Base-by-base conservation (phyloP, 2,888 invertebrate genomes). In the Chaetogeoica ovagalla region DNA sequence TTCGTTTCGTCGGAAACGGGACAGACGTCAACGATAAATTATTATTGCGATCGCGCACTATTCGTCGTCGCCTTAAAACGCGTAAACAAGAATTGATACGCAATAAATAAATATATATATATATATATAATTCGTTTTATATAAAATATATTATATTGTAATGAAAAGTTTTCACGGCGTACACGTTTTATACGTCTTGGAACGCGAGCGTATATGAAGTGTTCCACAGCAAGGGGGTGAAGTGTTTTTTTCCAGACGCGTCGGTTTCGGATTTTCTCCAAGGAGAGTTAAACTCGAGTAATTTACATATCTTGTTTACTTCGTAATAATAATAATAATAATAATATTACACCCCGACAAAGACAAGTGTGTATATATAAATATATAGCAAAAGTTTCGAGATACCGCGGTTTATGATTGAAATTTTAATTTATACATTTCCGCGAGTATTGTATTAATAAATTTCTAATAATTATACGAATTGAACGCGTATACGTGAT, bases 271-370 rank as follows among this genome's bases (percentile, higher is more conserved):
- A 65, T 48, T 11, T 11, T 66, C 48, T 66, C 66, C 48, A 0
- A 43, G 48, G 66, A 66, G 21, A 66, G 21, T 66, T 11, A 15
- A 48, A 66, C 21, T 66, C 8, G 15, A 15, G 7, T 23, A 66
- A 66, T 66, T 48, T 66, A n/a, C 59, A 59, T 71, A 59, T 71
- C 39, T 43, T 43, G 59, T 71, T 71, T 59, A 59, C 43, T 43
- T 43, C 43, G 15, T 43, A 17, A 17, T 43, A 59, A 66, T 66
- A 39, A n/a, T 43, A 9, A 7, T 39, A 39, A 37, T 57, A 59
- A 52, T 52, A 52, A 52, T 52, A 52, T 52, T 65, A n/a, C 4
- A 39, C 39, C 2, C 30, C 30, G 4, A 37, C 19, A 9, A 7
- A 43, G 43, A 43, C 43, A 30, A 30, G 43, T 7, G 43, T 43